Base-by-base conservation (phyloP, 1,140 invertebrate species). In the Varroa destructor region DNA sequence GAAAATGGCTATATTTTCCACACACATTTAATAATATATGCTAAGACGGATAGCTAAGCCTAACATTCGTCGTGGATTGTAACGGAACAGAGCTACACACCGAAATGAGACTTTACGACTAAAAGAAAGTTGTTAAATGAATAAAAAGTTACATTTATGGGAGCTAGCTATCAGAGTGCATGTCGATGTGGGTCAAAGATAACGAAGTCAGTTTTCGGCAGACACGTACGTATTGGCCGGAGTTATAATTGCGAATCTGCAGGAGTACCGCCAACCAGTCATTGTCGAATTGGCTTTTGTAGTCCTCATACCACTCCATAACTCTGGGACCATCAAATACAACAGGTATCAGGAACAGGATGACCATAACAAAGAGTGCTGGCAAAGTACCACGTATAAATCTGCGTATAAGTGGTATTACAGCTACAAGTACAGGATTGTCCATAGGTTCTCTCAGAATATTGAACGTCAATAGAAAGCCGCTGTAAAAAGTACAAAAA, bases 321-420 rank as follows among this genome's bases (percentile, higher is more conserved):
- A 67, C 37, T 12, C 61, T 46, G 10, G 61, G 61, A 25, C 61
- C 61, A 37, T 67, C 61, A 8, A 67, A 67, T 12, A 67, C 46
- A 12, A 67, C 40, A 3, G 61, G 61, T 14, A 67, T 46, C 12
- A 67, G 61, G 61, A 67, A 67, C 2, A 67, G 2, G 12, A 67
- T 4, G 12, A 67, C 61, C 61, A 67, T 67, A 2, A 67, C 61
- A 46, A 67, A 67, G 10, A 67, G 40, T n/a, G 61, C 12, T 8
- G 61, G 61, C 36, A 67, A 8, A 12, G 61, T 67, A 12, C 61
- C 61, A 43, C 61, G 40, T 1, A 67, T 40, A 37, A 67, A 67
- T 12, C 61, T 12, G 14, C 36, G 40, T 8, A 67, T 12, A 40
- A 67, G 12, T 12, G 61, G 12, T 12, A 67, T 37, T 2, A 67